phyloP scores from a whole-genome alignment of 1,140 invertebrate species.

The Anastatus disparis region DNA sequence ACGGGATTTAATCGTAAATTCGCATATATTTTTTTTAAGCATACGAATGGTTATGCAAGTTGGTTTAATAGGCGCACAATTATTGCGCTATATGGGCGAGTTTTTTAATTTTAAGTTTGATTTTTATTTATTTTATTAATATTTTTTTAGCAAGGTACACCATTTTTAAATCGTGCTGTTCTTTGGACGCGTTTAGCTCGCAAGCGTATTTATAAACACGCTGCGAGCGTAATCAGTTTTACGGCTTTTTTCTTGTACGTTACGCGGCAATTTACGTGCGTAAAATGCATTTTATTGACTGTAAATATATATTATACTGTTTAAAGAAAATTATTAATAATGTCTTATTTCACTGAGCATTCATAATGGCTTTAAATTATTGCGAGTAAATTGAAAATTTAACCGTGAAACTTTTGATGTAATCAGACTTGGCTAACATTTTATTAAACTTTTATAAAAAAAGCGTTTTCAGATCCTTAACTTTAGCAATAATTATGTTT shows the following conservation, averaged over 20 bases:
- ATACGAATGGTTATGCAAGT: not conserved
- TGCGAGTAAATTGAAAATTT: too few relatives aligned
- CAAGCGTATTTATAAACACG: too few relatives aligned
- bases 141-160: not conserved
- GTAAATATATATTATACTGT: not conserved
- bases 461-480: too few relatives aligned
- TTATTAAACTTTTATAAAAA: too few relatives aligned
- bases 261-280: not conserved
- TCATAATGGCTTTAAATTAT: not conserved
- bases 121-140: not conserved
- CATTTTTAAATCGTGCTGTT: not conserved
- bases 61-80: not conserved
- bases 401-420: too few relatives aligned
- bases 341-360: not conserved
- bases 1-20: too few relatives aligned
- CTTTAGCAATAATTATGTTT: too few relatives aligned
- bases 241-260: not conserved
- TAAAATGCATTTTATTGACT: not conserved
- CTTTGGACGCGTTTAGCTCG: not conserved
- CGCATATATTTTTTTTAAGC: conserved; percentile 51
- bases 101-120: not conserved
- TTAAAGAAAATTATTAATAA: not conserved
- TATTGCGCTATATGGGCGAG: not conserved
- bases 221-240: too few relatives aligned
- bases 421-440: too few relatives aligned